Evolutionary conservation across 2,888 invertebrate species (phyloP).

Genomic region (Zonitis immaculata): DNA sequence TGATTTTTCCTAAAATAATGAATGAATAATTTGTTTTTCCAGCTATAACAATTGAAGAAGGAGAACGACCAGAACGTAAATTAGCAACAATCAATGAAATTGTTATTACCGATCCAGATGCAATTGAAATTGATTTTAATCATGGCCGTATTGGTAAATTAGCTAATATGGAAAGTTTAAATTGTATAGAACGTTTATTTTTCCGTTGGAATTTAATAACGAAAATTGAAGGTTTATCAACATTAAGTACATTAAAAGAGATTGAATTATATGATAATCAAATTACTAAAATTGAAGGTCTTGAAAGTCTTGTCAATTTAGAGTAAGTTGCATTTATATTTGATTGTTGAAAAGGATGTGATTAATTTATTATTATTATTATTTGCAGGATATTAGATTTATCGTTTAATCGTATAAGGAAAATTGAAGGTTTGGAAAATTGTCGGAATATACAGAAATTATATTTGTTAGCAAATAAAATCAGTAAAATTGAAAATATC

Average conservation of each 20-base stretch:
- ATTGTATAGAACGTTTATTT: constrained; percentile 72
- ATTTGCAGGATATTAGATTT: constrained; percentile 78
- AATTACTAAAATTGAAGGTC: constrained; percentile 84
- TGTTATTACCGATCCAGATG: constrained; percentile 61
- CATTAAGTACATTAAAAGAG: constrained; percentile 72
- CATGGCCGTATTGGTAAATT: constrained; percentile 82
- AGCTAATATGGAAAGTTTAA: constrained; percentile 75
- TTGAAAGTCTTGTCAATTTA: constrained; percentile 80
- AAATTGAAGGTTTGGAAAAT: constrained; percentile 76
- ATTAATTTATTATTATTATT: too few species aligned
- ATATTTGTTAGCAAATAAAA: constrained; percentile 86
- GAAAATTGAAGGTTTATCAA: constrained; percentile 83
- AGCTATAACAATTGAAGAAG: constrained; percentile 7
- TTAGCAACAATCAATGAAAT: constrained; percentile 55
- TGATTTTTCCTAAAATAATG: not conserved
- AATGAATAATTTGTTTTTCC: too few species aligned
- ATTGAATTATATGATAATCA: constrained; percentile 97
- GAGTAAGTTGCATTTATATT: too few species aligned
- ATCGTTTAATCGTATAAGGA: constrained; percentile 89
- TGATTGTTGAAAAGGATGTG: too few species aligned
- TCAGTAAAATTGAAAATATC: constrained; percentile 83
- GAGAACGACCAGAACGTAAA: constrained; percentile 28
- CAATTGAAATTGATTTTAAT: constrained; percentile 78
- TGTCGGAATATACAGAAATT: constrained; percentile 74
- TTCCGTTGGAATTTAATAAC: constrained; percentile 94